Evolutionary conservation across 2,797 vertebrate species (phyloP), one percentile per base, ranked within the genome.

Genomic region (Euthynnus affinis): DNA sequence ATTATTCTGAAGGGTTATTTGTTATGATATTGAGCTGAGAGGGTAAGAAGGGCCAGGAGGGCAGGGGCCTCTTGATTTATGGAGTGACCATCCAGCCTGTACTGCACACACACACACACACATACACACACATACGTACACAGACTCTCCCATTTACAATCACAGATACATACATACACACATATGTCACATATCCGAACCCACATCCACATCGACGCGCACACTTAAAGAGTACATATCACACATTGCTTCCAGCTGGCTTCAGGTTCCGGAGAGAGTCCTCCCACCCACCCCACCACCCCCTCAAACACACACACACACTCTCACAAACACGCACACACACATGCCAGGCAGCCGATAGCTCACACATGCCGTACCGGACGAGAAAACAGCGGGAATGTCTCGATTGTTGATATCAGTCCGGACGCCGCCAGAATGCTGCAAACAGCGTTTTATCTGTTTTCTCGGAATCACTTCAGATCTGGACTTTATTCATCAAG

Each of bases 241-340:
- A 82, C 89, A 91, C 88, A 89, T 89, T 89, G 83, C 67, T 90
- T 92, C 91, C 86, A 90, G 85, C 88, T 93, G 91, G 89, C 61
- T 37, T 10, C n/a, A 40, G 71, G 77, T 86, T 89, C 87, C 15
- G 58, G 80, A 51, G n/a, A 77, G 42, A 69, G 81, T 13, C 46
- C 23, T 48, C 55, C 49, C 55, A n/a, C 74, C 5, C 67, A 37
- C 34, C 34, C 34, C 3, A 0, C 29, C 29, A 32, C 29, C 69
- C 42, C 4, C 23, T 29, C n/a, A 46, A 18, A 62, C 46, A 69
- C 65, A 52, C 67, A 74, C 4, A 29, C 27, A 29, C 40, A 59
- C 40, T 59, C 58, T 46, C 73, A 56, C 74, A 56, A 71, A 46
- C 66, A 79, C 75, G 68, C 44, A 75, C 52, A 58, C 63, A 68